Evolutionary conservation across 2,888 invertebrate genomes (phyloP).

Genomic region (Cataglyphis rosenhaueri): DNA sequence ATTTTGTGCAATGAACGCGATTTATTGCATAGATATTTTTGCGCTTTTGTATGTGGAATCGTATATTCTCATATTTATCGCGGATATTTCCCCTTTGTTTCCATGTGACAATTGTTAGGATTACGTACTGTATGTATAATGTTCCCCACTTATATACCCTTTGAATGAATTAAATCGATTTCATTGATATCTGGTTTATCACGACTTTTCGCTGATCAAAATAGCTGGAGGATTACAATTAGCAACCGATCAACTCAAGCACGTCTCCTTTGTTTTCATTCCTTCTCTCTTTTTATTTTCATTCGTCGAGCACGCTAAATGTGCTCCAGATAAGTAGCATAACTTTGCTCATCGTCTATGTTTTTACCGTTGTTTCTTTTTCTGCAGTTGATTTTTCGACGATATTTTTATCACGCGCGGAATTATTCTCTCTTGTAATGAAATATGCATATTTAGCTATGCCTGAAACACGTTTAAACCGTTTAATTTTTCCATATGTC

Average conservation of each 20-base stretch:
- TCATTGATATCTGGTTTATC: constrained; percentile 33
- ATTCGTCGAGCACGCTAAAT: constrained; percentile 52
- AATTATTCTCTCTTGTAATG: neutral
- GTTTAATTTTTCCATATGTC: neutral
- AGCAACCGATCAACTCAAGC: constrained; percentile 46
- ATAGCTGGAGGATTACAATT: constrained; percentile 58
- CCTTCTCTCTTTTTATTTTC: constrained; percentile 46
- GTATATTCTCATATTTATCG: neutral
- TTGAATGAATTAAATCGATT: constrained; percentile 31
- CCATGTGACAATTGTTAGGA: neutral
- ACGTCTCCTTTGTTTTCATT: constrained; percentile 57
- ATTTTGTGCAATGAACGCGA: neutral
- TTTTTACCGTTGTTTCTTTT: constrained; percentile 29
- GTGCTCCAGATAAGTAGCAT: constrained; percentile 57
- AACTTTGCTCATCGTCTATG: neutral
- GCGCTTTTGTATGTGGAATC: neutral
- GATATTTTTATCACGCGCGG: neutral
- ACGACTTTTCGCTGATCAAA: constrained; percentile 51
- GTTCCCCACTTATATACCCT: too few relatives aligned
- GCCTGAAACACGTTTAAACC: neutral
- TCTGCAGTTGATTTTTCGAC: neutral
- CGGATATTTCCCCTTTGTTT: neutral
- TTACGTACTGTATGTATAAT: neutral
- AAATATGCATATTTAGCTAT: constrained; percentile 9
- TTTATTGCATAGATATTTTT: neutral